Percentiles rank a stretch among this genome's conserved stretches.
These are phyloP conservation scores for Plutella xylostella DNA, from an alignment of 2,888 invertebrate genomes.

Conservation along the genomic window DNA sequence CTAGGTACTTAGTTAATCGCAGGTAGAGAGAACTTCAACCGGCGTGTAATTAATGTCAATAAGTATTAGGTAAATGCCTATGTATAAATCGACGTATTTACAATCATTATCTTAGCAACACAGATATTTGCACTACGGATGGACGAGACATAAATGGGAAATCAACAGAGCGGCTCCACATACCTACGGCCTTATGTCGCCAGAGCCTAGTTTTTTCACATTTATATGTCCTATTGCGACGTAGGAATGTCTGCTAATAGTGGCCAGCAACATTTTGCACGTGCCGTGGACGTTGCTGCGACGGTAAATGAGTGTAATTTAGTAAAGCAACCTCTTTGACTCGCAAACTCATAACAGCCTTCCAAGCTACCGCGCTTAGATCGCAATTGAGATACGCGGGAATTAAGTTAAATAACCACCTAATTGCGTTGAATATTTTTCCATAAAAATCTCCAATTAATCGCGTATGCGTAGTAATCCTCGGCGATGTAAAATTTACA, in stretches of 20 bases:
- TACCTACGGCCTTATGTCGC: conserved; percentile 36
- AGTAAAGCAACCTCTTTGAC: conserved; percentile 26
- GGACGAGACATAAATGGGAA: conserved; percentile 37
- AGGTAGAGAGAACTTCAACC: too few species aligned
- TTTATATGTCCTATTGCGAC: conserved; percentile 57
- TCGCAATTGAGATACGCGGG: neutral
- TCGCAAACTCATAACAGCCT: conserved; percentile 6
- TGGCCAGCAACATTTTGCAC: conserved; percentile 54
- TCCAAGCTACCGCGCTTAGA: conserved; percentile 4
- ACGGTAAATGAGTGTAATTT: conserved; percentile 58
- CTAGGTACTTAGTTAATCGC: too few species aligned
- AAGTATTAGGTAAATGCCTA: too few species aligned
- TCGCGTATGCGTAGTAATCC: too few species aligned
- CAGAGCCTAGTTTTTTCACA: conserved; percentile 56
- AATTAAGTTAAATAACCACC: neutral
- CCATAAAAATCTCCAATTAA: too few species aligned
- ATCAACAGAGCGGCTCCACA: conserved; percentile 29
- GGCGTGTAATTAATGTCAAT: too few species aligned
- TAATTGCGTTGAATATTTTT: neutral
- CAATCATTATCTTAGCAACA: neutral
- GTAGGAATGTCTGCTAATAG: conserved; percentile 63
- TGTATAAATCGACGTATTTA: neutral
- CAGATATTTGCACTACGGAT: conserved; percentile 1
- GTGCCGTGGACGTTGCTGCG: conserved; percentile 46
- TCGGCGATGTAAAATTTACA: too few species aligned